A percentile compares a stretch with the other conserved stretches of the same genome.
phyloP scores from a whole-genome alignment of 2,113 vertebrate species.

The Notarius lentiginosus region DNA sequence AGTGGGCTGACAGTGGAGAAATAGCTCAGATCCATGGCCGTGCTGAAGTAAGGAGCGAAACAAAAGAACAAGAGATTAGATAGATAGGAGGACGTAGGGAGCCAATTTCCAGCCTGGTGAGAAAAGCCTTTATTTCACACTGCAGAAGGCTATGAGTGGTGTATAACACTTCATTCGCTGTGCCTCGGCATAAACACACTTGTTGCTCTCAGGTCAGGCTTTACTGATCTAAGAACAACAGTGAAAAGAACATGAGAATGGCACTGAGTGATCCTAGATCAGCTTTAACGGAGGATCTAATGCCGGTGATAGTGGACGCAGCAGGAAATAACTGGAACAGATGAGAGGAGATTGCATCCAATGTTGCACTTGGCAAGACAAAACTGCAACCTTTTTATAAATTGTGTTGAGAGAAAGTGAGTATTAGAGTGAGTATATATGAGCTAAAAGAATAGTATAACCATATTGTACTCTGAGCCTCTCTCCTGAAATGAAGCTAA shows the following conservation, averaged over 20 bases:
- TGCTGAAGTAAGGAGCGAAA: slow-evolving; percentile 51
- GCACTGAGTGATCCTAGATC: slow-evolving; percentile 17
- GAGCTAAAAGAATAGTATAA: neutral
- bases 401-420: neutral
- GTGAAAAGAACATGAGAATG: slow-evolving; percentile 1
- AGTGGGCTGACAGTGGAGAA: slow-evolving; percentile 35
- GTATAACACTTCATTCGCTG: slow-evolving; percentile 47
- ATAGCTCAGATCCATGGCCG: slow-evolving; percentile 25
- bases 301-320: neutral
- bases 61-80: slow-evolving; percentile 55
- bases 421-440: slow-evolving; percentile 1
- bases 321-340: slow-evolving; percentile 48
- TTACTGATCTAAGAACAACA: neutral
- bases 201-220: slow-evolving; percentile 38
- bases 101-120: slow-evolving; percentile 53
- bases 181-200: slow-evolving; percentile 28
- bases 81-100: slow-evolving; percentile 46
- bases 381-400: slow-evolving; percentile 23
- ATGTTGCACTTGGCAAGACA: slow-evolving; percentile 22
- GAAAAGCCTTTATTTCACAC: slow-evolving; percentile 55
- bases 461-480: neutral
- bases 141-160: slow-evolving; percentile 41
- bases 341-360: slow-evolving; percentile 41
- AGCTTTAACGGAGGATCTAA: neutral
- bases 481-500: slow-evolving; percentile 15